Evolutionary conservation across 2,888 invertebrate genomes (phyloP), one percentile per base, ranked within the genome.

Genomic region (Abrostola triplasia): DNA sequence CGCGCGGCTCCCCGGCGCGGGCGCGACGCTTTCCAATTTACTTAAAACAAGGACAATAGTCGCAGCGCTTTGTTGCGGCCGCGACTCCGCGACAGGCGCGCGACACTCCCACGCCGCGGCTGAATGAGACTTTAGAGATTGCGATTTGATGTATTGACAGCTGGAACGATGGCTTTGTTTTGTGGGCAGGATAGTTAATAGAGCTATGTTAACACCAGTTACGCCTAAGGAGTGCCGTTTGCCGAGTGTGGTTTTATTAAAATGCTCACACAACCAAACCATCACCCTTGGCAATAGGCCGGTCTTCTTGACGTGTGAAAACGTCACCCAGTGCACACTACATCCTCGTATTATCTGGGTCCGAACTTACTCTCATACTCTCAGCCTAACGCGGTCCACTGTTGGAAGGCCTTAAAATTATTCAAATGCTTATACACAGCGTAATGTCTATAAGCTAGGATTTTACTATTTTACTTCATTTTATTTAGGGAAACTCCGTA

Each of bases 41-140:
- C 90, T 89, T 90, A 92, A 92, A 92, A 92, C 92, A 90, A 88
- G 88, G 71, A 83, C 81, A 77, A 81, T 76, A 59, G 75, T 59
- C 61, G 73, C 70, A 67, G 68, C 55, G 80, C 81, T 78, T 84
- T 85, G 84, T 84, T 65, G 73, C 69, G 59, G 64, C 58, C 49
- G 58, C 64, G 77, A 80, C 78, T 37, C 57, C 12, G 24, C 44
- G 44, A 13, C 44, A n/a, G n/a, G 13, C 44, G 51, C 1, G 11
- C 38, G 62, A 47, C 73, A 78, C 80, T 65, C 78, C 80, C 76
- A 55, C 63, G 6, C 42, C 40, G 49, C 42, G 40, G 50, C 36
- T 67, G 58, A 59, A 56, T 53, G 50, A 60, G 42, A 61, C 68
- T 59, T 64, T 35, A 11, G 37, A 47, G 54, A 68, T 52, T 59